Base-by-base conservation (phyloP, 2,113 vertebrate genomes). In the Xiphias gladius region DNA sequence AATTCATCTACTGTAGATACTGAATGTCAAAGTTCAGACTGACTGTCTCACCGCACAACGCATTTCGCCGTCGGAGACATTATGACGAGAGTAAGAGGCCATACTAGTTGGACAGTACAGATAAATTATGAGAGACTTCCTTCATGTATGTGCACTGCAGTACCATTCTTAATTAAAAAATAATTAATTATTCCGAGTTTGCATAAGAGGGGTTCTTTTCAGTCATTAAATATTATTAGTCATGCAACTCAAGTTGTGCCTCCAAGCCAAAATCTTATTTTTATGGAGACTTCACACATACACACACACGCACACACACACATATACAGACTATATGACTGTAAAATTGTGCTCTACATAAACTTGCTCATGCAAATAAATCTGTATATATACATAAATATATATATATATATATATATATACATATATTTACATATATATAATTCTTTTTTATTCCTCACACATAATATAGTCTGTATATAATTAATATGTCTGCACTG, bases 221-320 rank as follows among this genome's bases (percentile, higher is more conserved):
- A 50, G 78, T 91, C 87, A 90, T 93, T 92, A 92, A 86, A 87
- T 89, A 67, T 73, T 91, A 91, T 93, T 93, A 91, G 90, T 93
- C 86, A 89, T 85, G 90, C 79, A 91, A 80, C 90, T 93, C 41
- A 88, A 90, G 55, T 78, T 73, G 69, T 86, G 88, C 86, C 92
- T 90, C 35, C 37, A 4, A 93, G 89, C 88, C 54, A 91, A 62
- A 78, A 74, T 84, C 74, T 8, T 48, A 48, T 77, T 91, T 83
- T 76, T 64, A 82, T 39, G 41, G 54, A 80, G 64, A n/a, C 43
- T 12, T 28, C 62, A 52, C 59, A 32, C 67, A 54, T 32, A 30
- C 41, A 54, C 19, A 28, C 67, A 30, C 43, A 39, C n/a, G 55
- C 46, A 46, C 73, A n/a, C 52, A 39, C 57, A 66, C 46, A 46